Percentiles rank a stretch among this genome's conserved stretches.
Conservation (phyloP, 2,113 vertebrate genomes). For the Forbesichthys agassizii region DNA sequence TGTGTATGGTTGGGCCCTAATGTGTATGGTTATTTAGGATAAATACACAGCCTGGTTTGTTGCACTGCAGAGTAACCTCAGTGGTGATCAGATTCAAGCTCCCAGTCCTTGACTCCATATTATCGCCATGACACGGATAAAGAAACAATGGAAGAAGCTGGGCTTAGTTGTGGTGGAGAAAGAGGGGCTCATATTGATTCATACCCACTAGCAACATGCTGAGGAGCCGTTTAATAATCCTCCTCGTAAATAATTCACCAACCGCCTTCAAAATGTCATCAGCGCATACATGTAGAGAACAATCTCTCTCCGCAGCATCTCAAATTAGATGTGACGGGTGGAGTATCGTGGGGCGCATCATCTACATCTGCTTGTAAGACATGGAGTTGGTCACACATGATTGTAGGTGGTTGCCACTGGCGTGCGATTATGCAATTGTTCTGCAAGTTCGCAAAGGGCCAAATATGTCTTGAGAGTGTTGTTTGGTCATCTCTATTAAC, state of each 20-base stretch:
- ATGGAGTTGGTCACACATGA: slow-evolving; percentile 26
- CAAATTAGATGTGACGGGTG: slow-evolving; percentile 8
- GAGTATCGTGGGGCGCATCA: background rate
- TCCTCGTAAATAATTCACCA: slow-evolving; percentile 76
- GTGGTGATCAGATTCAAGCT: too few species aligned
- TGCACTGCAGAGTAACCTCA: too few species aligned
- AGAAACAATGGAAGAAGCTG: too few species aligned
- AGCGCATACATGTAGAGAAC: slow-evolving; percentile 65
- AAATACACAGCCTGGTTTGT: too few species aligned
- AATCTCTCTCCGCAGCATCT: slow-evolving; percentile 43
- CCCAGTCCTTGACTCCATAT: too few species aligned
- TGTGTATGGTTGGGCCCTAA: too few species aligned
- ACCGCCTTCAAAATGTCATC: slow-evolving; percentile 70
- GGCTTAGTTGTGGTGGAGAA: background rate
- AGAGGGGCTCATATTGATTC: slow-evolving; percentile 60
- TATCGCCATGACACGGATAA: too few species aligned
- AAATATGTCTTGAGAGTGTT: too few species aligned
- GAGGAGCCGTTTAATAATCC: slow-evolving; percentile 70
- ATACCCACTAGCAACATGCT: slow-evolving; percentile 58
- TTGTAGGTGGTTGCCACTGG: slow-evolving; percentile 24
- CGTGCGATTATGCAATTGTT: too few species aligned
- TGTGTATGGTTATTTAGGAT: background rate
- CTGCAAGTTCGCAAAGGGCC: too few species aligned
- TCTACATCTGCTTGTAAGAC: slow-evolving; percentile 17
- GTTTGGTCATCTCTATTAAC: too few species aligned